phyloP scores from a whole-genome alignment of 2,888 invertebrate species.

The Notodonta ziczac region DNA sequence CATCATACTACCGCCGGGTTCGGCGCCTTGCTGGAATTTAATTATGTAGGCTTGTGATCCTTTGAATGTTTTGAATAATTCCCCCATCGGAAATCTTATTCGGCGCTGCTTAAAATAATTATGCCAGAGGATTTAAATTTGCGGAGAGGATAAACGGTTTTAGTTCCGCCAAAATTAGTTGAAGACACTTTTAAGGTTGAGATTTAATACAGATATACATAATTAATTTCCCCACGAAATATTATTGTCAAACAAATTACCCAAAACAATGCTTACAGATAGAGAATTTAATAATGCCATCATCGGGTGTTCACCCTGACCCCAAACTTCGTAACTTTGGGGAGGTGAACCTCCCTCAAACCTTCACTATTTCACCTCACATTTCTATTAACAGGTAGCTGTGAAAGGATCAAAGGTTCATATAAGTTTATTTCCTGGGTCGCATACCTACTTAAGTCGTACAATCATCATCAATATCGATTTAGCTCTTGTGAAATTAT shows the following conservation, averaged over 20 bases:
- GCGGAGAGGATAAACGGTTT: background rate
- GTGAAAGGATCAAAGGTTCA: too few species aligned
- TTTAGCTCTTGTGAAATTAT: background rate
- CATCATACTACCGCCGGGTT: conserved; percentile 22
- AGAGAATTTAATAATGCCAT: too few species aligned
- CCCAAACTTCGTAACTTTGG: too few species aligned
- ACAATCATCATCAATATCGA: background rate
- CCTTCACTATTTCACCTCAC: too few species aligned
- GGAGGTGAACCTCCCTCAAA: too few species aligned
- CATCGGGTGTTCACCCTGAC: too few species aligned
- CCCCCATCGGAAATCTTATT: conserved; percentile 43
- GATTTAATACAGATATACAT: too few species aligned
- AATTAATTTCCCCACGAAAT: too few species aligned
- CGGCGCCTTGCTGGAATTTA: conserved; percentile 50
- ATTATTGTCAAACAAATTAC: too few species aligned
- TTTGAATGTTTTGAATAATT: conserved; percentile 56
- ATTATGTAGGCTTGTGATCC: conserved; percentile 52
- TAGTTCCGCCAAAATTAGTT: background rate
- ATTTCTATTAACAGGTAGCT: too few species aligned
- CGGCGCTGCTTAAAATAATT: conserved; percentile 28
- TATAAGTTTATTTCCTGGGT: background rate
- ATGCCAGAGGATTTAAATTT: conserved; percentile 8
- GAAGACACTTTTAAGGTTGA: too few species aligned
- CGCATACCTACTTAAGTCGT: background rate
- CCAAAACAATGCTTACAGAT: too few species aligned